Evolutionary conservation across 2,888 invertebrate genomes (phyloP).

Genomic region (Cerastoderma edule): DNA sequence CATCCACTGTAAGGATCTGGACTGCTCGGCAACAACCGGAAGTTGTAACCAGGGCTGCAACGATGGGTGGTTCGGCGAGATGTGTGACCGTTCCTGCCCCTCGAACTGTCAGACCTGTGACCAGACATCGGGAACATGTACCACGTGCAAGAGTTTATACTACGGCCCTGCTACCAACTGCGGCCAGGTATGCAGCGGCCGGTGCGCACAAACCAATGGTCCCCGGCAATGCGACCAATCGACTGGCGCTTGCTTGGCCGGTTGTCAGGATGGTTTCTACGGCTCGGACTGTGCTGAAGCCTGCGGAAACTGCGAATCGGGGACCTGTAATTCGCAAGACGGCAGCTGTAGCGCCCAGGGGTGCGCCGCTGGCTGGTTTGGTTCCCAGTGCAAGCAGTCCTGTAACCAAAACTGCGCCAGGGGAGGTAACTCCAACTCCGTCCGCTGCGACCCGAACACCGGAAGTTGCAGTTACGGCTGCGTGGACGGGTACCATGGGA

Average conservation of each 20-base stretch:
- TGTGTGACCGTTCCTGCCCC: slow-evolving; percentile 23
- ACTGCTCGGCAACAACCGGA: slow-evolving; percentile 31
- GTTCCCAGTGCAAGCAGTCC: slow-evolving; percentile 12
- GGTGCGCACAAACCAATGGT: slow-evolving; percentile 14
- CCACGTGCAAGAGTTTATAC: slow-evolving; percentile 17
- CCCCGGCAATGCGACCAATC: slow-evolving; percentile 25
- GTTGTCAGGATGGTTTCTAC: slow-evolving; percentile 41
- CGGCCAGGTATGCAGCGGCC: slow-evolving; percentile 31
- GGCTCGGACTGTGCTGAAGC: slow-evolving; percentile 22
- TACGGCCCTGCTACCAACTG: slow-evolving; percentile 30
- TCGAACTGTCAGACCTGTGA: slow-evolving; percentile 33
- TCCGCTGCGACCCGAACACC: slow-evolving; percentile 26
- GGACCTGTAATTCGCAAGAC: slow-evolving; percentile 18
- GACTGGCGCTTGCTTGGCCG: slow-evolving; percentile 31
- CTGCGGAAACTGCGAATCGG: slow-evolving; percentile 36
- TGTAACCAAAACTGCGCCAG: slow-evolving; percentile 25
- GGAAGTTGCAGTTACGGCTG: slow-evolving; percentile 45
- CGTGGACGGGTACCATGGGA: slow-evolving; percentile 34
- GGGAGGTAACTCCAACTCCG: neutral
- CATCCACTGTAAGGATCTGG: slow-evolving; percentile 28
- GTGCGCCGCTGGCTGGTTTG: slow-evolving; percentile 30
- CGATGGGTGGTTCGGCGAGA: slow-evolving; percentile 22
- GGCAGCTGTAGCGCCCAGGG: slow-evolving; percentile 21
- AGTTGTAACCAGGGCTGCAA: slow-evolving; percentile 31
- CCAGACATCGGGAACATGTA: slow-evolving; percentile 26